Base-by-base conservation (phyloP, 2,113 vertebrate genomes). In the Gobio gobio region DNA sequence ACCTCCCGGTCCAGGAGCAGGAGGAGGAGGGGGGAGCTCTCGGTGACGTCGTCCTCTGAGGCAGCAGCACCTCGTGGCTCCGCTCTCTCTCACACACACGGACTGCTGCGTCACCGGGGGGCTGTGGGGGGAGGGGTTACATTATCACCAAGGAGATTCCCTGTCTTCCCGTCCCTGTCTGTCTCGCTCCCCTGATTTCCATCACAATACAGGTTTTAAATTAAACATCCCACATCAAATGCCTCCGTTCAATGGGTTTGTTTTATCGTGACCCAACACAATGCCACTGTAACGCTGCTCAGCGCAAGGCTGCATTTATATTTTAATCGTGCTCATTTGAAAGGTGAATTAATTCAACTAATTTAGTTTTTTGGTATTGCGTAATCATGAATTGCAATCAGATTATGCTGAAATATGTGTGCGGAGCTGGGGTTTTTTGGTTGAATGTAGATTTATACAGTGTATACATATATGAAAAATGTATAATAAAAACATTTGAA, bases 1-100 rank as follows among this genome's bases (percentile, higher is more conserved):
- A 95, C 94, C 94, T 95, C 92, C 90, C 89, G 88, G 51, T 73
- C 58, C 74, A 76, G 74, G 70, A 49, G 61, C 75, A 87, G 8
- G 89, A 90, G 43, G 94, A 89, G 18, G 92, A 85, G 92, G 56
- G 64, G 74, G 40, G 83, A 88, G 95, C 94, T 92, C 94, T 93
- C 77, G 94, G 90, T 96, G 96, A 94, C 93, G 91, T 95, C 94
- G 95, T 94, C 91, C 94, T 97, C 95, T 94, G 96, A 94, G 97
- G 94, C 91, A 97, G 94, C 91, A 97, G 94, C 89, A 97, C 95
- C 54, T 93, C 93, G 90, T 88, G 95, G 94, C 96, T 95, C 86
- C 94, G 91, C 93, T 96, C 96, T 89, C 92, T 94, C 87, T 96
- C 90, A 93, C 94, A 93, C 88, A 96, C 86, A 0, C 94, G 95